Evolutionary conservation across 2,797 vertebrate species (phyloP), one percentile per base, ranked within the genome.

Genomic region (Hemitrygon akajei): DNA sequence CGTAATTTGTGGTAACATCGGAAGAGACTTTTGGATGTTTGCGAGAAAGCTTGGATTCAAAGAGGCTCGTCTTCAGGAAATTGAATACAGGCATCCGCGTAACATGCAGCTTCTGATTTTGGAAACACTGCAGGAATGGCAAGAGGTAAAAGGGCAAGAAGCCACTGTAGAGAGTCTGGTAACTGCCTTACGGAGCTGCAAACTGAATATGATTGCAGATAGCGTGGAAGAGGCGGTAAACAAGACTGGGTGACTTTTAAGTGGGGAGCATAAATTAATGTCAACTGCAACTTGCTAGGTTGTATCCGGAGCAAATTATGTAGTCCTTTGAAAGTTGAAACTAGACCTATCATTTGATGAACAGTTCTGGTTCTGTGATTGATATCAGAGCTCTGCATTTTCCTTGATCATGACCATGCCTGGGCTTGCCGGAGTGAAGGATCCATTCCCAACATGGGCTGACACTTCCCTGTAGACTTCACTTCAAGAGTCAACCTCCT

Each of bases 151-250:
- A 76, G 94, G 94, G 86, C 96, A 94, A 0, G 86, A 95, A 0
- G 98, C 97, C 4, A 95, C 79, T 0, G 95, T 95, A 1, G 4
- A 95, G 0, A 94, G 94, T 0, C 95, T 99, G 93, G 94, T 98
- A 0, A 10, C 7, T 3, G 97, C 96, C 0, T 97, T 99, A 63
- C 95, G 97, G 93, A 56, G 0, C 71, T 98, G 98, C 94, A 27
- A 20, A 0, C 34, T 97, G 91, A 98, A 98, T 94, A 95, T 97
- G 60, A 97, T 97, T 0, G 98, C 98, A 1, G 98, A 99, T 94
- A 94, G 47, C 0, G 87, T 98, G 7, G 95, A 95, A 93, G 95
- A 96, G 1, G 37, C 7, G 1, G 95, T 97, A 81, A 94, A 84
- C 2, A 47, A 76, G 12, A 56, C 0, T 73, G 22, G 7, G 27